Evolutionary conservation across 2,888 invertebrate genomes (phyloP), one percentile per base, ranked within the genome.

Genomic region (Strigamia crassipes): DNA sequence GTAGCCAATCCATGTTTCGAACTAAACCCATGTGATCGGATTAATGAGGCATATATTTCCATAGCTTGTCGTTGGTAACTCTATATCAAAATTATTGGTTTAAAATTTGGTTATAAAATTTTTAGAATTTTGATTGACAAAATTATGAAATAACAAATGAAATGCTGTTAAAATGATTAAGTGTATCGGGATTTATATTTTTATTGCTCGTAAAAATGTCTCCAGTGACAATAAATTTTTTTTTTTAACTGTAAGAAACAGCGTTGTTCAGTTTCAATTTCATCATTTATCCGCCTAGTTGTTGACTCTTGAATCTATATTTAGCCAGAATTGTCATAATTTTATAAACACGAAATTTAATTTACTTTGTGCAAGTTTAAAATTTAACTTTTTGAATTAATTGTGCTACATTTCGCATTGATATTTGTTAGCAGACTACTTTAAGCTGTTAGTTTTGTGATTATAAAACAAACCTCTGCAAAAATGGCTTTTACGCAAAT

Each of bases 1-100:
- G 73, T 73, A 73, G 73, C 73, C 73, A 31, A 73, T 73, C 73
- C 73, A 73, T 73, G 73, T 73, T 73, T 73, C 73, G 31, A 73
- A 73, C 31, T 73, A 73, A 73, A 73, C 73, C 73, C 73, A 15
- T 31, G 73, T 31, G 73, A 73, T 27, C 73, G 31, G 73, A 73
- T 73, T 73, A 73, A 73, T 73, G 73, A 73, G 73, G 27, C 73
- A 73, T 73, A 12, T 27, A 73, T 73, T 73, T 12, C 73, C n/a
- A n/a, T 21, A 21, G 31, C 73, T 73, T 27, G 73, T 73, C 31
- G 73, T 56, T 56, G 56, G 56, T n/a, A 56, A 56, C 56, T 56
- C n/a, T 73, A 73, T 73, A 31, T 73, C 5, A 1, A 12, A 27
- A 73, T 73, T 27, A 18, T 18, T 18, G 6, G 56, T 56, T 18